Base-by-base conservation (phyloP, 2,113 vertebrate species). In the Tychaedon coryphoeus region DNA sequence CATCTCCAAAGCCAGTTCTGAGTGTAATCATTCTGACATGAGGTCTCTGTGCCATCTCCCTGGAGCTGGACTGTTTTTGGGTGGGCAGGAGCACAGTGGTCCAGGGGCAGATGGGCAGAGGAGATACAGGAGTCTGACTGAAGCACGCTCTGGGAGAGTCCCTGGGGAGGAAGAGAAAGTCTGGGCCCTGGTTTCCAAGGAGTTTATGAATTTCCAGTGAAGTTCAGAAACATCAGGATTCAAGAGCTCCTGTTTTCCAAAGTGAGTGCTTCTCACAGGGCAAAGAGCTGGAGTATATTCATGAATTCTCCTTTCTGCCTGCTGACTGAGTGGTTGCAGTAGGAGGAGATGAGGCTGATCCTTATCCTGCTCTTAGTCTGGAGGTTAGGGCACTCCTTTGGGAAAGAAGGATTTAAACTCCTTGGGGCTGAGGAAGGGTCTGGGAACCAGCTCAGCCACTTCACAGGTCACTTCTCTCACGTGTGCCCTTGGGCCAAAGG, bases 371-470 rank as follows among this genome's bases (percentile, higher is more conserved):
- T 82, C 73, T 42, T 65, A 42, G 66, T 82, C 53, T 75, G 74
- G 70, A 90, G 81, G 74, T 85, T 82, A 60, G 66, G 53, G 8
- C 77, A 45, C 26, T 94, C 47, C 84, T 92, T 71, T 34, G 70
- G 78, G 78, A 91, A 86, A 47, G 54, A 45, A 64, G 74, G 81
- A 61, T 92, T 94, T 86, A n/a, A 93, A 85, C 85, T 65, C 74
- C 85, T 88, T 53, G n/a, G 28, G 92, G 78, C 81, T 88, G 82
- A 75, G 81, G 86, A 74, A 24, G 81, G 81, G 77, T 90, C 81
- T 36, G 10, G 66, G 70, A 95, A 94, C 85, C 92, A 86, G 96
- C 87, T 93, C 43, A 42, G 76, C 93, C 86, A 3, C 95, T 88
- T 69, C 24, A 25, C 70, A 69, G 67, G 87, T 85, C 81, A 40